A percentile compares a stretch with the other conserved stretches of the same genome.
These are phyloP conservation scores for Gadopsis bispinosus DNA, from an alignment of 2,797 vertebrate genomes.

Conservation along the genomic window DNA sequence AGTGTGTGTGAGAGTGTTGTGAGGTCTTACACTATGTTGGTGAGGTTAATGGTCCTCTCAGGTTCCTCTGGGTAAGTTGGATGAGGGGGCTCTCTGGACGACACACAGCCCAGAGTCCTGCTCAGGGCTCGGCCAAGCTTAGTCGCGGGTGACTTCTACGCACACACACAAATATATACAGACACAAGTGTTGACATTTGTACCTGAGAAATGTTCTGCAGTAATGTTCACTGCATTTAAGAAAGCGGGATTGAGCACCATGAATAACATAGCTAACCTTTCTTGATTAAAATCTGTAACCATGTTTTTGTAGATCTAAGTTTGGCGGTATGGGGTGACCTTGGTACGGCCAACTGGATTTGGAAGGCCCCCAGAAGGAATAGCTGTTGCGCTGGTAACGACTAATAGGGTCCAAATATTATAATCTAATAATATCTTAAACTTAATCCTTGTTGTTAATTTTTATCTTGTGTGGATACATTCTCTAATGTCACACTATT, in stretches of 20 bases:
- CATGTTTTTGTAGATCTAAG: no score
- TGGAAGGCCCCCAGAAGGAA: neutral
- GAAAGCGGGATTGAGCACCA: neutral
- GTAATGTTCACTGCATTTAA: neutral
- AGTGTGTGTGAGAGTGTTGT: neutral
- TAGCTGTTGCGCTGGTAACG: neutral
- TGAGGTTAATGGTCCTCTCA: constrained; percentile 92
- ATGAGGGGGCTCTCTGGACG: constrained; percentile 89
- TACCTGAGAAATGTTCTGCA: neutral
- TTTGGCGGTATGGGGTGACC: no score
- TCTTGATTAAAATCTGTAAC: no score
- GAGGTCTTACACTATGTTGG: constrained; percentile 92
- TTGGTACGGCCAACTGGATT: no score
- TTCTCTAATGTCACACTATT: neutral
- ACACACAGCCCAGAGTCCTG: constrained; percentile 93
- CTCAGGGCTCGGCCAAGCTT: constrained; percentile 95
- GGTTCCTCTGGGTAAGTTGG: constrained; percentile 94
- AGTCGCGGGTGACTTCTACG: constrained; percentile 93
- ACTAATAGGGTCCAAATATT: neutral
- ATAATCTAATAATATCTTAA: neutral
- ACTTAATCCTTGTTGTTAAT: neutral
- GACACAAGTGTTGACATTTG: neutral
- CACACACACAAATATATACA: constrained; percentile 4
- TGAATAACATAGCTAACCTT: neutral
- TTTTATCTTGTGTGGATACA: neutral